A percentile compares a stretch with the other conserved stretches of the same genome.
Evolutionary conservation across 2,797 vertebrate genomes (phyloP).

Genomic region (Typhlichthys subterraneus): DNA sequence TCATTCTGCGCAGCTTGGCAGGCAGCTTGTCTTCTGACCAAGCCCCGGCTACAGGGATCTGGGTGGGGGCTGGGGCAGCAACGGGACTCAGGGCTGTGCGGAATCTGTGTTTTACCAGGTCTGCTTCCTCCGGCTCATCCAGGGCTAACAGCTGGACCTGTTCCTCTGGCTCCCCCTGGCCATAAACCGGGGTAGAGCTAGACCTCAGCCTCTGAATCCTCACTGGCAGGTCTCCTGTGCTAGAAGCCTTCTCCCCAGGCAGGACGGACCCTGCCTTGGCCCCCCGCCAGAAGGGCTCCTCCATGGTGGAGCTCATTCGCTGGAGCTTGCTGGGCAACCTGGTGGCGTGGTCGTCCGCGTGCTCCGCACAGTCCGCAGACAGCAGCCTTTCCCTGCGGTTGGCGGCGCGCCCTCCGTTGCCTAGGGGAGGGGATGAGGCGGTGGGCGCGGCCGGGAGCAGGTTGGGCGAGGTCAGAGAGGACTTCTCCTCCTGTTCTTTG

Average conservation of each 20-base stretch:
- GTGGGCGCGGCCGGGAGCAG: conserved; percentile 55
- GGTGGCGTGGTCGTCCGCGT: conserved; percentile 66
- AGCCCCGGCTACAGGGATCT: conserved; percentile 5
- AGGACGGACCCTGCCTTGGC: conserved; percentile 60
- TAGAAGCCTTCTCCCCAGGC: conserved; percentile 77
- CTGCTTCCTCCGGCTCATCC: conserved; percentile 49
- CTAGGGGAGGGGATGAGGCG: conserved; percentile 49
- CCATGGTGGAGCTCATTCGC: conserved; percentile 81
- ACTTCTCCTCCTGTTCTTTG: conserved; percentile 87
- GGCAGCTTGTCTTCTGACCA: conserved; percentile 81
- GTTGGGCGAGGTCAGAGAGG: conserved; percentile 69
- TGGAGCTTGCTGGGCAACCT: conserved; percentile 82
- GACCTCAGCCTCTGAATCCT: conserved; percentile 71
- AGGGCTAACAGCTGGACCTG: conserved; percentile 76
- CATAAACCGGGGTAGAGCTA: conserved; percentile 72
- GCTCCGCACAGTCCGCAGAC: conserved; percentile 75
- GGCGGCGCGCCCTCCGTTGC: conserved; percentile 54
- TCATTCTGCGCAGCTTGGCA: conserved; percentile 80
- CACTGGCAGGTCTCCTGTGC: conserved; percentile 80
- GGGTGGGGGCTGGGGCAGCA: too few species aligned
- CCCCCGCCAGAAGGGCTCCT: conserved; percentile 69
- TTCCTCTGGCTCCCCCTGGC: conserved; percentile 62
- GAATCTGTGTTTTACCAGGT: too few species aligned
- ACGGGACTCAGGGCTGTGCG: too few species aligned
- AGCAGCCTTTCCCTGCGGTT: conserved; percentile 76